Evolutionary conservation across 2,113 vertebrate species (phyloP).

Genomic region (Bagarius yarrelli): DNA sequence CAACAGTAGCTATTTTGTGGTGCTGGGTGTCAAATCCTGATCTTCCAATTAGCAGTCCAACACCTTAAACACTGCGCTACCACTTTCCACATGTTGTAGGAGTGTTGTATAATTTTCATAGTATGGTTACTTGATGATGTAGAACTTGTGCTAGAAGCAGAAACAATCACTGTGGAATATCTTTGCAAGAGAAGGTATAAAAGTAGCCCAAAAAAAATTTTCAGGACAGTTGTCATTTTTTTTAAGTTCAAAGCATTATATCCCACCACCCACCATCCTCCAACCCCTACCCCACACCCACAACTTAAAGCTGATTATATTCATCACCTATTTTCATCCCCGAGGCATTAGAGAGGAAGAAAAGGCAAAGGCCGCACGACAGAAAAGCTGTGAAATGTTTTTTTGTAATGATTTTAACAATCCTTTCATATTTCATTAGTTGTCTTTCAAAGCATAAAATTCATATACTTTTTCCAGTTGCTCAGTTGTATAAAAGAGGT

Average conservation of each 20-base stretch:
- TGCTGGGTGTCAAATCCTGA: too few relatives aligned
- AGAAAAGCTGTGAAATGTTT: neutral
- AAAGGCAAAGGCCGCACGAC: neutral
- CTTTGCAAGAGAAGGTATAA: neutral
- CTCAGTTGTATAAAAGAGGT: too few relatives aligned
- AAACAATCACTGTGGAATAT: neutral
- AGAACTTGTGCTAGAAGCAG: neutral
- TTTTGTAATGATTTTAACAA: neutral
- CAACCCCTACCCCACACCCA: too few relatives aligned
- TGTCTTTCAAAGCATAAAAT: neutral
- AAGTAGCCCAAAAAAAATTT: neutral
- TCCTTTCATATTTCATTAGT: neutral
- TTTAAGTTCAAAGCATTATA: too few relatives aligned
- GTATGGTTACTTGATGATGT: neutral
- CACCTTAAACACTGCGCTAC: too few relatives aligned
- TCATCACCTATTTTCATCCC: slow-evolving; percentile 5
- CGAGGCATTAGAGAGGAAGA: neutral
- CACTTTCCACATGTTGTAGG: neutral
- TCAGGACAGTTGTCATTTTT: neutral
- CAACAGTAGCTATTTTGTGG: too few relatives aligned
- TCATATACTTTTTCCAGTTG: neutral
- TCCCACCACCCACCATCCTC: neutral
- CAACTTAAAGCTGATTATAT: neutral
- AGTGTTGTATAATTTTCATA: neutral
- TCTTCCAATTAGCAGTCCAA: too few relatives aligned